Evolutionary conservation across 2,888 invertebrate genomes (phyloP), one percentile per base, ranked within the genome.

Genomic region (Lepidocyrtoides sp.): DNA sequence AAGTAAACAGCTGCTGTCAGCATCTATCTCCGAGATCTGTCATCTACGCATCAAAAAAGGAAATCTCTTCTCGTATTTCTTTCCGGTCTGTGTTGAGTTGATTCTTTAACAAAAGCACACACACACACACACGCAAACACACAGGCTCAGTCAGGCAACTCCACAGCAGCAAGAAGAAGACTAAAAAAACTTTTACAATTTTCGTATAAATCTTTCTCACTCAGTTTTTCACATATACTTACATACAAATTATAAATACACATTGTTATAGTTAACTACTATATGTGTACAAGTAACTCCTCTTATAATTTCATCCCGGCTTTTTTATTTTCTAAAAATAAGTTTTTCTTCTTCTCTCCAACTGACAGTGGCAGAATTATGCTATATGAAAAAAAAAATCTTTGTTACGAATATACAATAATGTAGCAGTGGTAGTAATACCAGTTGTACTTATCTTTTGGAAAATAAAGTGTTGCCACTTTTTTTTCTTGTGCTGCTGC

Each of bases 1-100:
- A 82, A 83, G 89, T 89, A 89, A 83, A 75, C 89, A 89, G 89
- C 89, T 83, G 89, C 89, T 89, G 89, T 89, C 89, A 89, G 77
- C 83, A 89, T 89, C 63, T 63, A 83, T 89, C 83, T 89, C 83
- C 83, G 48, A 89, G 63, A 89, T 89, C 83, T 89, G 89, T 89
- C 89, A 89, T 89, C 83, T 41, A 23, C 89, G 60, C 89, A 89
- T 89, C 89, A 89, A 89, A 69, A 89, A 69, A 89, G 89, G 89
- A 89, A 89, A 89, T 89, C 89, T 83, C 89, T 83, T 89, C 89
- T 89, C 83, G 32, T 51, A 83, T 89, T 89, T 83, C 89, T 89
- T 89, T 89, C 89, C 89, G 89, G 83, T 26, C 77, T 60, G 5
- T 82, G 89, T 89, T 89, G 89, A 82, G n/a, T n/a, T n/a, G n/a